Conservation (phyloP, 92 coral and sea anemone species). For the Parazoanthus swiftii region DNA sequence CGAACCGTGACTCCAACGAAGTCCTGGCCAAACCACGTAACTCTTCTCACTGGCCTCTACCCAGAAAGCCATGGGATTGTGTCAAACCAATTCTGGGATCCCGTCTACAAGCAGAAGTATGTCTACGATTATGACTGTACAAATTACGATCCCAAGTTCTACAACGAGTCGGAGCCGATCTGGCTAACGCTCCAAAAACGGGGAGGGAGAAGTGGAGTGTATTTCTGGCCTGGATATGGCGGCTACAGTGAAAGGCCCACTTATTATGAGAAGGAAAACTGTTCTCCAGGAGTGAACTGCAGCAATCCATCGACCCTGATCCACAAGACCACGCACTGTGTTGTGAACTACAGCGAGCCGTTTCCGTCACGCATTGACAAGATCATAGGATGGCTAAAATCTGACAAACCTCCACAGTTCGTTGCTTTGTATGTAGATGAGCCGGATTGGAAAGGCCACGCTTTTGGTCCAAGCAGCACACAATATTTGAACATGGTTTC, state of each 20-base stretch:
- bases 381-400: slow-evolving; percentile 57
- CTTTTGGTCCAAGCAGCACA: slow-evolving; percentile 47
- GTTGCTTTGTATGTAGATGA: slow-evolving; percentile 61
- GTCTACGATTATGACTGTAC: slow-evolving; percentile 72
- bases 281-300: slow-evolving; percentile 60
- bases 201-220: slow-evolving; percentile 82
- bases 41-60: slow-evolving; percentile 82
- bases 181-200: slow-evolving; percentile 85
- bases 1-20: slow-evolving; percentile 73
- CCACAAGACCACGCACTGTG: slow-evolving; percentile 46
- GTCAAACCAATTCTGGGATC: slow-evolving; percentile 84
- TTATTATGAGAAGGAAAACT: slow-evolving; percentile 58
- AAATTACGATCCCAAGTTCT: slow-evolving; percentile 87
- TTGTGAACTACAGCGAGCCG: slow-evolving; percentile 55
- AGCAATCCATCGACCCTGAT: slow-evolving; percentile 32
- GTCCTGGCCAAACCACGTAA: slow-evolving; percentile 93
- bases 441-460: slow-evolving; percentile 74
- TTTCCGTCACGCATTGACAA: slow-evolving; percentile 51
- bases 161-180: slow-evolving; percentile 80
- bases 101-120: slow-evolving; percentile 71
- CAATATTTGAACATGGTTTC: slow-evolving; percentile 51
- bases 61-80: slow-evolving; percentile 91
- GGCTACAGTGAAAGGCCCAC: slow-evolving; percentile 75
- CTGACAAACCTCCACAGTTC: slow-evolving; percentile 61
- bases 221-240: slow-evolving; percentile 89